These are phyloP conservation scores for Girardinichthys multiradiatus DNA, from an alignment of 2,113 vertebrate species.

Conservation along the genomic window DNA sequence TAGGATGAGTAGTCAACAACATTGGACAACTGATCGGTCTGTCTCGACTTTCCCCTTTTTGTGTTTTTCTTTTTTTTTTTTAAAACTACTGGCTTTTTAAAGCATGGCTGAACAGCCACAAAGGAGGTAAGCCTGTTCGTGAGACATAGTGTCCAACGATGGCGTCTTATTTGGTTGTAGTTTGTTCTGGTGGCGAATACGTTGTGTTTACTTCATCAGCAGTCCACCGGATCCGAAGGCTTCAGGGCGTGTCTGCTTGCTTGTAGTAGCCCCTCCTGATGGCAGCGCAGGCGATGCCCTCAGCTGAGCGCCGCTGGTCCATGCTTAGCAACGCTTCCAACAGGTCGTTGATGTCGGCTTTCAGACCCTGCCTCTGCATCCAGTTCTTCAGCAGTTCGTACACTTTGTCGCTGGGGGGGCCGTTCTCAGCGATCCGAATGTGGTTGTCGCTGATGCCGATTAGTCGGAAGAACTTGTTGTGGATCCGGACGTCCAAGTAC, in stretches of 20 bases:
- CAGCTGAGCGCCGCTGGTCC: constrained; percentile 81
- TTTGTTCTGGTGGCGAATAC: constrained; percentile 30
- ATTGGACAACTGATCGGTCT: constrained; percentile 19
- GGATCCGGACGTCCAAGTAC: constrained; percentile 78
- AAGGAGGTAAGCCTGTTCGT: constrained; percentile 66
- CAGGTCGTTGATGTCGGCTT: constrained; percentile 82
- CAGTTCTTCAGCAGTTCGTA: constrained; percentile 82
- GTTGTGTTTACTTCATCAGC: constrained; percentile 22
- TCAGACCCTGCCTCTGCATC: constrained; percentile 82
- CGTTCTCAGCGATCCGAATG: constrained; percentile 76
- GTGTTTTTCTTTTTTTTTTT: constrained; percentile 27
- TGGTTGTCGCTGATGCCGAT: constrained; percentile 81
- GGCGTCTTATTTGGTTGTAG: constrained; percentile 55
- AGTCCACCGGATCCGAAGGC: background rate
- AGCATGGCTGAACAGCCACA: constrained; percentile 42
- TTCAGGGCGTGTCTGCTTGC: constrained; percentile 67
- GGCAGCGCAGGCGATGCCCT: constrained; percentile 75
- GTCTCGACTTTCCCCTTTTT: constrained; percentile 52
- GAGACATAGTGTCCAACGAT: constrained; percentile 42
- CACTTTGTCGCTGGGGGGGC: constrained; percentile 74
- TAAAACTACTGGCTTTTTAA: constrained; percentile 70
- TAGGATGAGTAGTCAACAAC: constrained; percentile 42
- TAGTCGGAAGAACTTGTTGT: constrained; percentile 82
- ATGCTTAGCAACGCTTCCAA: constrained; percentile 74
- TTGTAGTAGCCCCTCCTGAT: constrained; percentile 77